Conservation (phyloP, 2,113 vertebrate species). For the Tursiops truncatus region DNA sequence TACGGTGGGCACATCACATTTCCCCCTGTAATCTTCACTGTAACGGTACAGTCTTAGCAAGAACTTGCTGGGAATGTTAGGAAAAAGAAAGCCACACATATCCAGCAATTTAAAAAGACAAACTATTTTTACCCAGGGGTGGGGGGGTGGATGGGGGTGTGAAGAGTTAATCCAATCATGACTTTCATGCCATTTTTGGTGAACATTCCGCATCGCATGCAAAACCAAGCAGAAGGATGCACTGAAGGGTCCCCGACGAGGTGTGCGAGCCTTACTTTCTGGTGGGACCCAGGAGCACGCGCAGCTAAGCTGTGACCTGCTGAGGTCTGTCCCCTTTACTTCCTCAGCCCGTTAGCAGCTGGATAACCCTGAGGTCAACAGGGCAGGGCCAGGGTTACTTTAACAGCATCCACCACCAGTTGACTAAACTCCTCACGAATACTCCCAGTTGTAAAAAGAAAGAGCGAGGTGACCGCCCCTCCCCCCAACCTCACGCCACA, state of each 20-base stretch:
- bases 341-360: background rate
- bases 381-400: accelerated
- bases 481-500: accelerated
- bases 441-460: background rate
- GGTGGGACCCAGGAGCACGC: accelerated
- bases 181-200: background rate
- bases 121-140: background rate
- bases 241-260: background rate
- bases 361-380: background rate
- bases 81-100: background rate
- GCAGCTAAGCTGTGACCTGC: background rate
- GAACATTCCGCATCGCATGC: background rate
- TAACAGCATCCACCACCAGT: background rate
- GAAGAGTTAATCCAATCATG: background rate
- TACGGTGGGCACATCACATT: background rate
- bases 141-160: too few species aligned
- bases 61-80: constrained; percentile 64
- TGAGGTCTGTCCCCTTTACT: background rate
- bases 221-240: background rate
- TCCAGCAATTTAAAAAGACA: background rate
- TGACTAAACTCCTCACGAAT: accelerated
- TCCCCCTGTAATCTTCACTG: constrained; percentile 29
- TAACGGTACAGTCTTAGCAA: constrained; percentile 52
- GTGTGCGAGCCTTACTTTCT: background rate
- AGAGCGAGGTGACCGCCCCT: background rate